Conservation (phyloP, 2,797 vertebrate species). For the Liparis tanakae region DNA sequence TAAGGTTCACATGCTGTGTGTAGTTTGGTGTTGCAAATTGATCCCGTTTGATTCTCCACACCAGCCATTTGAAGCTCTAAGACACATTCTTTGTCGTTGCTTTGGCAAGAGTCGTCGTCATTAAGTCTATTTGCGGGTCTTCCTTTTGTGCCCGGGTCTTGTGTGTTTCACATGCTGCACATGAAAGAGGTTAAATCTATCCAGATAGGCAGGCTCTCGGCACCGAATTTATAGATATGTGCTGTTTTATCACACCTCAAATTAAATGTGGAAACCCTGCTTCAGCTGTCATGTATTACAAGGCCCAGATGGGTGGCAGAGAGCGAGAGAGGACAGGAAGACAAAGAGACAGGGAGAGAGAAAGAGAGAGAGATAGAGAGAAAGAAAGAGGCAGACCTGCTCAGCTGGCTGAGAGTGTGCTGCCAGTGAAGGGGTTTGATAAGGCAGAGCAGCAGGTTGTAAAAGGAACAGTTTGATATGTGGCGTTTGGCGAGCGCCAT, state of each 20-base stretch:
- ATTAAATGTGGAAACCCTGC: conserved; percentile 75
- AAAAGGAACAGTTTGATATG: conserved; percentile 46
- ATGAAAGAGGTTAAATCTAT: conserved; percentile 64
- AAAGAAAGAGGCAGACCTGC: conserved; percentile 35
- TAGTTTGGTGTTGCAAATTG: conserved; percentile 19
- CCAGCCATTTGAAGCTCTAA: conserved; percentile 39
- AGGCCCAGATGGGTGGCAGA: conserved; percentile 74
- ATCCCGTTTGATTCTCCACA: conserved; percentile 23
- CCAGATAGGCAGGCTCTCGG: conserved; percentile 60
- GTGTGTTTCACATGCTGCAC: conserved; percentile 66
- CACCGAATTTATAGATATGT: conserved; percentile 79
- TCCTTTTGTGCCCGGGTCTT: conserved; percentile 45
- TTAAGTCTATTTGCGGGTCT: conserved; percentile 66
- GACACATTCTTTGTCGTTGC: conserved; percentile 47
- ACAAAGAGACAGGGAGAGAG: conserved; percentile 24
- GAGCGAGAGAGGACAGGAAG: conserved; percentile 27
- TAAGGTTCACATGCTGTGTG: conserved; percentile 17
- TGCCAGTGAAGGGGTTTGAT: conserved; percentile 27
- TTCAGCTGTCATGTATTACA: conserved; percentile 81
- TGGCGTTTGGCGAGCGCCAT: conserved; percentile 8
- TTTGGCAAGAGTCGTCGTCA: conserved; percentile 40
- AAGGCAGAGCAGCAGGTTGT: conserved; percentile 15
- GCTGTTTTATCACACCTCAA: conserved; percentile 80
- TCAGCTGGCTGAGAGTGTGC: conserved; percentile 40
- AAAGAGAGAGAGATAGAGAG: conserved; percentile 44